Evolutionary conservation across 2,113 vertebrate genomes (phyloP).

Genomic region (Engraulis encrasicolus): DNA sequence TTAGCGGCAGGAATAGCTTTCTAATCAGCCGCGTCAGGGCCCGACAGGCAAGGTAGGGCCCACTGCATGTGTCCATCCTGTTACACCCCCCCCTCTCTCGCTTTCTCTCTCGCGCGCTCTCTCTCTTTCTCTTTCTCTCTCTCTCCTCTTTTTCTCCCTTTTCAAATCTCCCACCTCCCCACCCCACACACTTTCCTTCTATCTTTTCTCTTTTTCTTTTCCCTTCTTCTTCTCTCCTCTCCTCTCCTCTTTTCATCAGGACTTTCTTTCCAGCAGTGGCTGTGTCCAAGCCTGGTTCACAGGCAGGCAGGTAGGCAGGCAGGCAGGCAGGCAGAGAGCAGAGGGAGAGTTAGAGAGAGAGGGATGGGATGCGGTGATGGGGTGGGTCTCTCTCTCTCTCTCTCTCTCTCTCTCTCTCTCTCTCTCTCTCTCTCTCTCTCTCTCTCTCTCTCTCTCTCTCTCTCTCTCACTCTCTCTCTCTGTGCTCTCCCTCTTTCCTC

Average conservation of each 20-base stretch:
- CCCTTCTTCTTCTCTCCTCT: not conserved
- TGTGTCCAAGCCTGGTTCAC: too few species aligned
- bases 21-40: conserved; percentile 51
- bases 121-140: not conserved
- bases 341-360: too few species aligned
- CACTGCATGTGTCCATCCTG: conserved; percentile 25
- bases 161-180: not conserved
- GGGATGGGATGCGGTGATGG: too few species aligned
- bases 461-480: too few species aligned
- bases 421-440: not conserved
- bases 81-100: conserved; percentile 34
- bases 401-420: not conserved
- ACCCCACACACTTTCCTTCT: too few species aligned
- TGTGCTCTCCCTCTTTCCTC: not conserved
- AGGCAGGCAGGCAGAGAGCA: too few species aligned
- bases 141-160: not conserved
- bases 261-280: not conserved
- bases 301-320: too few species aligned
- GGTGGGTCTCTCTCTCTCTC: too few species aligned
- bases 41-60: conserved; percentile 23
- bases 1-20: conserved; percentile 54
- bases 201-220: too few species aligned
- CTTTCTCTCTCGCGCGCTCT: not conserved
- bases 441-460: too few species aligned
- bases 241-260: not conserved